Evolutionary conservation across 2,888 invertebrate species (phyloP), one percentile per base, ranked within the genome.

Genomic region (Diabrotica balteata): DNA sequence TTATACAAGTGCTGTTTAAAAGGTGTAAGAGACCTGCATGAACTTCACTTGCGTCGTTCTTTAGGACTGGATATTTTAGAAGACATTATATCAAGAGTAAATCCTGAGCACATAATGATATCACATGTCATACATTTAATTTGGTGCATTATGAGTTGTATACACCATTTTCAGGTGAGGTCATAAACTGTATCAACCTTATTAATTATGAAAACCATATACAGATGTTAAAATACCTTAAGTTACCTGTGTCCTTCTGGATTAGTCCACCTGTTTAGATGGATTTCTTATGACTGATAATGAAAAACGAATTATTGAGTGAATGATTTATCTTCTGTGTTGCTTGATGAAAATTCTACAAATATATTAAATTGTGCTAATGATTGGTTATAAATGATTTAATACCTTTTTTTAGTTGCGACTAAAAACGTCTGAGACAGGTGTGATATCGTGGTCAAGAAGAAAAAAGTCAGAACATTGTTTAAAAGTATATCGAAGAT

Each of bases 151-250:
- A 75, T 82, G 68, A 81, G 82, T 69, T 80, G 80, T 47, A 76
- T 72, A 8, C 83, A 83, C 67, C 83, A 83, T 72, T 82, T 82
- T 70, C 80, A 81, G 63, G 73, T 83, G 47, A 68, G 81, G 43
- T 65, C 9, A 1, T 9, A 46, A 46, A 17, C 1, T 17, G 1
- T 17, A 17, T 17, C 17, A 17, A 17, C 17, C 17, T 17, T 17
- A 17, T 1, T 17, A 17, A 17, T 17, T 17, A 17, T 17, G 17
- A 17, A 2, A 17, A 17, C 1, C 17, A 17, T 2, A 17, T 17
- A 17, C 1, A 17, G 17, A 17, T 17, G 2, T 17, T 17, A 1
- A 17, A 17, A 2, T 17, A 17, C 17, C 17, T n/a, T n/a, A n/a
- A n/a, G n/a, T n/a, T n/a, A n/a, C n/a, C n/a, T n/a, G n/a, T n/a